A percentile compares a stretch with the other conserved stretches of the same genome.
Conservation (phyloP, 2,797 vertebrate species). For the Centroberyx gerrardi region DNA sequence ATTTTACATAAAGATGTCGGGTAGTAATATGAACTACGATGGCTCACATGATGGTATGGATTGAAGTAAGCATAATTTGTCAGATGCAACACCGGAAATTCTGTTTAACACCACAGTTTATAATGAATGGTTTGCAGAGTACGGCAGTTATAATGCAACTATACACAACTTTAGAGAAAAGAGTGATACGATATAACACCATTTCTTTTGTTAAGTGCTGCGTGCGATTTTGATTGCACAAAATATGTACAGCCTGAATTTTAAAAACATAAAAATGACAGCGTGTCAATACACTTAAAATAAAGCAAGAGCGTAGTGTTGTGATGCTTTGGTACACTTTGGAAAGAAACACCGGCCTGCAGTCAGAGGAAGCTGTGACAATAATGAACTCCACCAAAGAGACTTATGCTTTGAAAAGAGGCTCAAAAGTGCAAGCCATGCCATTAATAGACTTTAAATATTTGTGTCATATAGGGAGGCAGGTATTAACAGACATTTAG, state of each 20-base stretch:
- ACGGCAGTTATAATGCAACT: conserved; percentile 20
- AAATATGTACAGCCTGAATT: conserved; percentile 38
- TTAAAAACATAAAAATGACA: conserved; percentile 35
- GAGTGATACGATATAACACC: background rate
- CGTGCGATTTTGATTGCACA: conserved; percentile 32
- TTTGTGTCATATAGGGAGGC: background rate
- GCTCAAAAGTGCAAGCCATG: background rate
- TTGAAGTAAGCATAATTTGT: conserved; percentile 25
- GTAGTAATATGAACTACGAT: conserved; percentile 20
- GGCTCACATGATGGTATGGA: background rate
- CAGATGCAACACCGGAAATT: conserved; percentile 20
- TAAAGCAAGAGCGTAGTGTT: conserved; percentile 24
- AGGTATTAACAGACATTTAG: conserved; percentile 31
- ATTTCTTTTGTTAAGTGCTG: conserved; percentile 45
- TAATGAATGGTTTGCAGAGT: conserved; percentile 11
- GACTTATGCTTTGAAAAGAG: background rate
- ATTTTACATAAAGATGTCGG: conserved; percentile 12
- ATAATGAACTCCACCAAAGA: conserved; percentile 4
- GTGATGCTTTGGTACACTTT: conserved; percentile 54
- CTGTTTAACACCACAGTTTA: conserved; percentile 16
- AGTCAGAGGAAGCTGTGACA: background rate
- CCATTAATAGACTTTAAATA: background rate
- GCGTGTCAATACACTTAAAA: conserved; percentile 24
- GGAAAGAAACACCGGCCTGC: conserved; percentile 19
- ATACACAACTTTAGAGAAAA: conserved; percentile 19